Base-by-base conservation (phyloP, 1,140 invertebrate species). In the Aphelenchoides fujianensis region DNA sequence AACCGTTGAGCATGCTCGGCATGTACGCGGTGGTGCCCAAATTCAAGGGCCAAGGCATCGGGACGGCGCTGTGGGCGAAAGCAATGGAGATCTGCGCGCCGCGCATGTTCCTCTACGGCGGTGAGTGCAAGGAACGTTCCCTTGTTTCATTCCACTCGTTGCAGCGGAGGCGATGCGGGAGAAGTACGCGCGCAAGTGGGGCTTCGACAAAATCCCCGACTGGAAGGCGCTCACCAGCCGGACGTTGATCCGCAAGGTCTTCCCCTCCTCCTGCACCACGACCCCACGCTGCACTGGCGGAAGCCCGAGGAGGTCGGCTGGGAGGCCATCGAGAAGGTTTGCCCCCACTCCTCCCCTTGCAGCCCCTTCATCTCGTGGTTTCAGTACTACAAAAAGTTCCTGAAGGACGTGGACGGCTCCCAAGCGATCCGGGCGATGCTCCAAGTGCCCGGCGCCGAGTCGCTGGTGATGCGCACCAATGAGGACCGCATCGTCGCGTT, bases 161-260 rank as follows among this genome's bases (percentile, higher is more conserved):
- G 16, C 3, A 66, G 63, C 32, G 2, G 1, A 34, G 30, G 30
- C 19, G 1, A 66, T 66, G 63, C 16, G 12, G 1, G 12, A 12
- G 63, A 66, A 66, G 32, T 66, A 66, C 63, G 32, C 12, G 2
- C 36, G 53, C n/a, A 30, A 19, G 9, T 35, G 23, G 3, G 32
- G 36, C 12, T 66, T 66, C 32, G 3, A 66, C 63, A 66, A 66
- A 37, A 66, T 66, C 3, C 12, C 63, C n/a, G 63, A 66, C 32
- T 66, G 36, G 2, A n/a, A 34, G 12, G 16, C 53, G n/a, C 16
- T 66, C 31, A 66, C 32, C 30, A 9, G 27, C n/a, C 31, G 32
- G 32, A 37, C 53, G 31, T 16, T 12, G 1, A 66, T 12, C n/a
- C 31, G 12, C 16, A 66, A 66, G 53, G 32, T 66, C n/a, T 19